Evolutionary conservation across 2,113 vertebrate species (phyloP).

Genomic region (Leucosticte australis): DNA sequence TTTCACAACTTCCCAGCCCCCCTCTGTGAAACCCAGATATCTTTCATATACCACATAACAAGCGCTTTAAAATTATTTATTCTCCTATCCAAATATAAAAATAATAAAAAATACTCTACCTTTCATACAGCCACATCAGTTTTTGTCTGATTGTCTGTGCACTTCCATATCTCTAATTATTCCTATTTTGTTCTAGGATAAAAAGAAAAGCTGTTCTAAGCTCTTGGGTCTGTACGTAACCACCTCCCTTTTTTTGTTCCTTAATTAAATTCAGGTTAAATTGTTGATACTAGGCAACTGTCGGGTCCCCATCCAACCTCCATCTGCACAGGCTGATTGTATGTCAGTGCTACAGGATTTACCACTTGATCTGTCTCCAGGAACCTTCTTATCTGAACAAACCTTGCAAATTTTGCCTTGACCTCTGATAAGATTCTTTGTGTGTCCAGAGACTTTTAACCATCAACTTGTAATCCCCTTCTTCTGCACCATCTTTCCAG

Average conservation of each 20-base stretch:
- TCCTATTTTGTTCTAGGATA: not conserved
- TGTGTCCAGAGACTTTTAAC: not conserved
- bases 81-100: not conserved
- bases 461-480: not conserved
- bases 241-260: not conserved
- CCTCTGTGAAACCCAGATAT: not conserved
- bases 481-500: not conserved
- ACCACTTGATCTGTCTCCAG: not conserved
- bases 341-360: not conserved
- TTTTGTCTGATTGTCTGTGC: not conserved
- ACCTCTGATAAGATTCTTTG: not conserved
- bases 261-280: not conserved
- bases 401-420: not conserved
- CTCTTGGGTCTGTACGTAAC: not conserved
- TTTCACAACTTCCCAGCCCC: not conserved
- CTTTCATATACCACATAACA: not conserved
- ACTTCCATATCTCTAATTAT: not conserved
- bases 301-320: not conserved
- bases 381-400: not conserved
- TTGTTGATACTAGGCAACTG: not conserved
- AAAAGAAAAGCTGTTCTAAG: not conserved
- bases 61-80: not conserved
- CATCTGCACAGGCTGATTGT: not conserved
- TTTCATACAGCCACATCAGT: not conserved
- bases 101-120: not conserved